Evolutionary conservation across 2,888 invertebrate species (phyloP), one percentile per base, ranked within the genome.

Genomic region (Miltochrista miniata): DNA sequence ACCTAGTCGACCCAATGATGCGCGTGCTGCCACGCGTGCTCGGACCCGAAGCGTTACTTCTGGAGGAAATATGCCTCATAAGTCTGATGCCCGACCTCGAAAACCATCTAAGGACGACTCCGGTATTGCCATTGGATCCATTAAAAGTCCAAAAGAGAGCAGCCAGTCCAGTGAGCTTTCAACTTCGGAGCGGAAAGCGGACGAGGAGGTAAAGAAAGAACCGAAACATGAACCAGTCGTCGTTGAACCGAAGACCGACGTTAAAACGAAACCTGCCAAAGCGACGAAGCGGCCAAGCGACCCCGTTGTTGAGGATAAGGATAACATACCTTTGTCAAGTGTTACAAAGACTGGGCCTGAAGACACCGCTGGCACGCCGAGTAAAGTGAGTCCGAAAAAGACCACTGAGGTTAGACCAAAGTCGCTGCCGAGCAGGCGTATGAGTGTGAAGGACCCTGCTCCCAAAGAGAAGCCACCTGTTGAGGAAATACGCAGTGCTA

Each of bases 1-100:
- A 95, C 86, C 93, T 90, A 69, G 83, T 79, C 79, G 92, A 92
- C 67, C 87, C 90, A 76, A 72, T 64, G 76, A 72, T 56, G 72
- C 90, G 87, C 81, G 85, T 72, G 80, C 89, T 84, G 79, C 89
- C 88, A 82, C 93, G 79, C 87, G 94, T 94, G 92, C 94, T 94
- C 87, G 94, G 93, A 77, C 93, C 93, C 84, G 94, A 94, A 92
- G 93, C 93, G 86, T 89, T 94, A 82, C 93, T 93, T 83, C 93
- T 93, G 80, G 93, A 93, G 92, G 94, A 94, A 92, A 94, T 94
- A 68, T 93, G 93, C 74, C 89, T 94, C 79, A 93, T 92, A 89
- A 93, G 93, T 80, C 89, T 84, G 87, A 93, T 85, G 82, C 93
- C 89, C 74, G 89, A 88, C 73, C 77, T 84, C 81, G 87, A 88